Base-by-base conservation (phyloP, 1,140 invertebrate species). In the Oreohelix idahoensis region DNA sequence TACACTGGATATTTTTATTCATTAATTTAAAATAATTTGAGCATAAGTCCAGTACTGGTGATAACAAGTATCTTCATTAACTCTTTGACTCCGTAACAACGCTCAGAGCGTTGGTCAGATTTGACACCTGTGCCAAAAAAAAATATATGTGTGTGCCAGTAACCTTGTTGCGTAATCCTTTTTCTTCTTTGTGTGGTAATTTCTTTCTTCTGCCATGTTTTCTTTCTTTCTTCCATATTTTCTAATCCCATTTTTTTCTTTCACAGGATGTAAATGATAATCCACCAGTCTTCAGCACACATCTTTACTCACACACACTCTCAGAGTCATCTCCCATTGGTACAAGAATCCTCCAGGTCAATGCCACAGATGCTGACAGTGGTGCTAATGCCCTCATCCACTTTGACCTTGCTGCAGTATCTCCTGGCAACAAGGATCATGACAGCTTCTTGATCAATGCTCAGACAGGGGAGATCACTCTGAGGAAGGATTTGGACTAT, bases 211-310 rank as follows among this genome's bases (percentile, higher is more conserved):
- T n/a, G n/a, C n/a, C n/a, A n/a, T n/a, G n/a, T n/a, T n/a, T n/a
- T n/a, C n/a, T n/a, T n/a, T n/a, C n/a, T n/a, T n/a, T n/a, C n/a
- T n/a, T n/a, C n/a, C n/a, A n/a, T n/a, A n/a, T n/a, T n/a, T n/a
- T n/a, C n/a, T n/a, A n/a, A n/a, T n/a, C n/a, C n/a, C n/a, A 17
- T 32, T 13, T 66, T 66, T 66, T 2, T 66, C 29, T 66, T 51
- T 86, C 87, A 36, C 86, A 92, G 84, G 97, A 98, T 93, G 95
- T 96, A 32, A 98, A 98, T 92, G 97, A 98, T 93, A 96, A 96
- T 90, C 95, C 96, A 77, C 97, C 97, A 29, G 95, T 95, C 91
- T 98, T 98, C 90, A 93, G 94, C 39, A 94, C 95, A 81, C 96
- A 96, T 90, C 95, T 95, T 70, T 98, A 98, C 93, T 96, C 96